Conservation (phyloP, 2,113 vertebrate genomes). For the Psittacara wagleri region DNA sequence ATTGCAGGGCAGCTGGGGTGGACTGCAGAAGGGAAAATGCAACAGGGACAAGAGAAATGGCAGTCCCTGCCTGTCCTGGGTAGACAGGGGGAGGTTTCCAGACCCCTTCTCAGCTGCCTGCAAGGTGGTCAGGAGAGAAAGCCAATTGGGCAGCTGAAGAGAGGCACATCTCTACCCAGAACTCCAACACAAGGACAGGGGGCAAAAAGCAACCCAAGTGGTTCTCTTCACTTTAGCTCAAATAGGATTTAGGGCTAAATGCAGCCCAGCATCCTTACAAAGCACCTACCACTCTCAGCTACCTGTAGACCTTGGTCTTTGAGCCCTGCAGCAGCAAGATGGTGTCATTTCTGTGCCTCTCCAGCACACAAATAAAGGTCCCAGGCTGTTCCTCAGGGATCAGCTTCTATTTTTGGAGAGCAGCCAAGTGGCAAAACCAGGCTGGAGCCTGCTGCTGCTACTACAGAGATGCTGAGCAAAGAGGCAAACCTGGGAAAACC, state of each 20-base stretch:
- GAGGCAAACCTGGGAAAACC: accelerated
- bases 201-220: neutral
- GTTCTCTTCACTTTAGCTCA: neutral
- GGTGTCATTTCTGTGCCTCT: neutral
- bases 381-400: neutral
- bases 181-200: neutral
- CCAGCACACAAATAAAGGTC: neutral
- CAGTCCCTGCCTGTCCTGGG: neutral
- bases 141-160: neutral
- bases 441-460: neutral
- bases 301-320: neutral
- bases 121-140: neutral
- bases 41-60: neutral
- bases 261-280: neutral
- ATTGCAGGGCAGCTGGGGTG: neutral
- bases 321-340: neutral
- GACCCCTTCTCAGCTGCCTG: neutral
- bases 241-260: neutral
- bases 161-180: neutral
- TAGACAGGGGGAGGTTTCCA: neutral
- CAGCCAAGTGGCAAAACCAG: neutral
- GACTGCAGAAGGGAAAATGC: neutral
- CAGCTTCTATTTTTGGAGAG: neutral
- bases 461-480: neutral
- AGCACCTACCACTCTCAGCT: neutral